Evolutionary conservation across 2,888 invertebrate genomes (phyloP), one percentile per base, ranked within the genome.

Genomic region (Pyrrhosoma nymphula): DNA sequence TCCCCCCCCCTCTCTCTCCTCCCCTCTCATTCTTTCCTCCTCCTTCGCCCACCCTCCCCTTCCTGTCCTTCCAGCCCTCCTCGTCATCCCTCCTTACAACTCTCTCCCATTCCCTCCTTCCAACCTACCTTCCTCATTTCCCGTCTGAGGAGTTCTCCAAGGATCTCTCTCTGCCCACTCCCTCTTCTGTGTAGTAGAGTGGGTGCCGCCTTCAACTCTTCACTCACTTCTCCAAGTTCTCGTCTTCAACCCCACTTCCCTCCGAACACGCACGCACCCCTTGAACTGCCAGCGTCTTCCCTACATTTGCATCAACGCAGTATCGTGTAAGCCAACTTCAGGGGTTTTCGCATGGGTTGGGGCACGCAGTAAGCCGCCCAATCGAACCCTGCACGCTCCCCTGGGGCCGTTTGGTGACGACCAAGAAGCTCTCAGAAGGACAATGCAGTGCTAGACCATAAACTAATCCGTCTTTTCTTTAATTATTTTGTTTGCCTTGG

Each of bases 71-170:
- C 60, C 91, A 55, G 14, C 39, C 56, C 20, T 63, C 56, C 35
- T 14, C 30, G 6, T 63, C 30, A 47, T 30, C 55, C 35, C 60
- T 56, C 55, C 30, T 30, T 20, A 30, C 35, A 55, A n/a, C 90
- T 95, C 95, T 89, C 90, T 91, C 95, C 95, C 93, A n/a, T 95
- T 95, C 95, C 95, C 60, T 75, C 90, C 88, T 95, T 95, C 56
- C 89, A 95, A 56, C 75, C 63, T 88, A 60, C 75, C 69, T 60
- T 23, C n/a, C n/a, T 60, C 63, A 10, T 56, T 56, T 55, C 88
- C 69, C 69, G 69, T 69, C 69, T 26, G 12, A 69, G n/a, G 69
- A 69, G 69, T 60, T n/a, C n/a, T 26, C 69, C 69, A n/a, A 69
- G n/a, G 69, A 69, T n/a, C 69, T 60, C 60, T 60, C 69, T 60